A percentile compares a stretch with the other conserved stretches of the same genome.
Evolutionary conservation across 2,113 vertebrate genomes (phyloP).

Genomic region (Gasterosteus nipponicus): DNA sequence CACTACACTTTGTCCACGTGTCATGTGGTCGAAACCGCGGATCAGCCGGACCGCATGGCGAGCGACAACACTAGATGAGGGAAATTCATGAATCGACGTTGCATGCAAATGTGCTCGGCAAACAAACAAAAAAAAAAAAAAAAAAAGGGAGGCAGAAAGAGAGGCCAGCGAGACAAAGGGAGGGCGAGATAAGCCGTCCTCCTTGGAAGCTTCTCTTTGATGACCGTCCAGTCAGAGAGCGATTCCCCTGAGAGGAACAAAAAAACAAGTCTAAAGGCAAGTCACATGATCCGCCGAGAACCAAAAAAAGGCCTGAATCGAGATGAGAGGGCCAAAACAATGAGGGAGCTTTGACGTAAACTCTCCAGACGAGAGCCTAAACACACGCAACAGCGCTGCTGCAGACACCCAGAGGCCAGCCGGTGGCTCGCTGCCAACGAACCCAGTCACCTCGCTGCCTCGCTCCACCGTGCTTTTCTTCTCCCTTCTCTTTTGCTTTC

Average conservation of each 20-base stretch:
- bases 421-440: constrained; percentile 79
- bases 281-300: constrained; percentile 60
- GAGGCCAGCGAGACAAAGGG: constrained; percentile 33
- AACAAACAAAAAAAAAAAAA: constrained; percentile 21
- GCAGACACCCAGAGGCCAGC: constrained; percentile 83
- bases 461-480: constrained; percentile 53
- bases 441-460: constrained; percentile 79
- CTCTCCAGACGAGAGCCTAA: constrained; percentile 81
- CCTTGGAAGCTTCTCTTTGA: constrained; percentile 54
- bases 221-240: constrained; percentile 39
- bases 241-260: constrained; percentile 51
- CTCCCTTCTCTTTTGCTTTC: constrained; percentile 53
- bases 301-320: constrained; percentile 67
- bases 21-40: constrained; percentile 33
- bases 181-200: constrained; percentile 43
- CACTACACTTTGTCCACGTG: constrained; percentile 43
- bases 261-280: constrained; percentile 62
- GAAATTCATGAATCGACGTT: constrained; percentile 19
- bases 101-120: constrained; percentile 29
- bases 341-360: constrained; percentile 76
- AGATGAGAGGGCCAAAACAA: constrained; percentile 70
- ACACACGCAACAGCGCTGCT: constrained; percentile 81
- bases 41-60: constrained; percentile 8
- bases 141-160: constrained; percentile 24
- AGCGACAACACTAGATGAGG: constrained; percentile 15